Conservation (phyloP, 1,140 invertebrate genomes). For the Leptopilina boulardi region DNA sequence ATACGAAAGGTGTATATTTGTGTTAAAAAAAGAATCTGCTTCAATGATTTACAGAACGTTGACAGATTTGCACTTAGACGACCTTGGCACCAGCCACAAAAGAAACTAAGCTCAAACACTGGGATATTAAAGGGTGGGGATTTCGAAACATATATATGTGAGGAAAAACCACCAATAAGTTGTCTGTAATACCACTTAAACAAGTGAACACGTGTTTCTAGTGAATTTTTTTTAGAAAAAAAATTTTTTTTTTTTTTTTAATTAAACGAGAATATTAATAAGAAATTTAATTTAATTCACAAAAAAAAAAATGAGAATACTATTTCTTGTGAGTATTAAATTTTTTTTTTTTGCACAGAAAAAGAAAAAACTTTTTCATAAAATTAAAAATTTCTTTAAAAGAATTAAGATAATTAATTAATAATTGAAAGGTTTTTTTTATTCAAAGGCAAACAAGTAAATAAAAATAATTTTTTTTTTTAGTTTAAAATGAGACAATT, state of each 20-base stretch:
- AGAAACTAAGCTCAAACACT: constrained; percentile 20
- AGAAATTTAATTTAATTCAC: background rate
- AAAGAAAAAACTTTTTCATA: too few relatives aligned
- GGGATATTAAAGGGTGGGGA: constrained; percentile 19
- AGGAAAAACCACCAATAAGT: background rate
- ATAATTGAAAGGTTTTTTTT: background rate
- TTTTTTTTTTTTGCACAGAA: too few relatives aligned
- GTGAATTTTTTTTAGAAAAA: constrained; percentile 2
- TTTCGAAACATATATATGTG: background rate
- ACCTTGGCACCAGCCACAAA: constrained; percentile 7
- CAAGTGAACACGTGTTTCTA: constrained; percentile 19
- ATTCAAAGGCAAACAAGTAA: too few relatives aligned
- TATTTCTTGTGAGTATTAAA: background rate
- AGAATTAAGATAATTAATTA: background rate
- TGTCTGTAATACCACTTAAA: constrained; percentile 15
- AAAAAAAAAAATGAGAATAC: constrained; percentile 4
- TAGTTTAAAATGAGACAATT: too few relatives aligned
- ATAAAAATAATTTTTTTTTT: too few relatives aligned
- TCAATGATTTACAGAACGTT: constrained; percentile 7
- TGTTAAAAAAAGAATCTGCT: background rate
- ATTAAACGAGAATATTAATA: background rate
- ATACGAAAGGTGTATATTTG: background rate
- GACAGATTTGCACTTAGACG: background rate
- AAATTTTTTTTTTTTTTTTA: background rate
- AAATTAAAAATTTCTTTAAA: background rate